Evolutionary conservation across 2,113 vertebrate species (phyloP).

Genomic region (Strix uralensis): DNA sequence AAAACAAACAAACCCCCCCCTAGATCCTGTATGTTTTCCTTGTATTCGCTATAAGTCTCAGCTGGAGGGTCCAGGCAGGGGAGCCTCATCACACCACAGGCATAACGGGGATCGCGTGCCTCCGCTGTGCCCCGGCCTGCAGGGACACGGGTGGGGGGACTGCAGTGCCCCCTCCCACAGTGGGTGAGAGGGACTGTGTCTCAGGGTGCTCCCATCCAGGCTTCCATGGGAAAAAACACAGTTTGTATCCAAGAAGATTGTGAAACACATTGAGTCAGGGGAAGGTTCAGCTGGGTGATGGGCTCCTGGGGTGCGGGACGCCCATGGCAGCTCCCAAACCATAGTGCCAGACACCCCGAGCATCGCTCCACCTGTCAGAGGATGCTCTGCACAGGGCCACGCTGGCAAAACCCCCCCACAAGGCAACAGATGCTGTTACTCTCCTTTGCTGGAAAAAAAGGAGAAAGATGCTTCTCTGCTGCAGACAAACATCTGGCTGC

Average conservation of each 20-base stretch:
- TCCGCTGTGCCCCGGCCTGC: accelerated
- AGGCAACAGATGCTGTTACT: neutral
- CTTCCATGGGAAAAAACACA: accelerated
- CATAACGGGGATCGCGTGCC: accelerated
- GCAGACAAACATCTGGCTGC: neutral
- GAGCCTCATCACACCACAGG: accelerated
- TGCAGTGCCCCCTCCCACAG: accelerated
- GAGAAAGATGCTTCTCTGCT: neutral
- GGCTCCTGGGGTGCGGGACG: neutral
- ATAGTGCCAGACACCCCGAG: accelerated
- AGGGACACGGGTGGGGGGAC: neutral
- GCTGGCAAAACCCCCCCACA: accelerated
- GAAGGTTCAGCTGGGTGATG: neutral
- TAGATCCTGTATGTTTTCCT: neutral
- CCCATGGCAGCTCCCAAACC: accelerated
- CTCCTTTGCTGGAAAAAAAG: neutral
- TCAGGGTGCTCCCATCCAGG: neutral
- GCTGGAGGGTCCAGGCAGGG: neutral
- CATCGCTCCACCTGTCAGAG: neutral
- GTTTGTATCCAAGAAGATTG: neutral
- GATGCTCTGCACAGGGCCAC: neutral
- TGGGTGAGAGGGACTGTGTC: accelerated
- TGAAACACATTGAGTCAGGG: neutral
- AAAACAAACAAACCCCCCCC: neutral
- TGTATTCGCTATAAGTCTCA: accelerated